A percentile compares a stretch with the other conserved stretches of the same genome.
phyloP scores from a whole-genome alignment of 35 echinoderm and acorn worm species.

The Eucidaris tribuloides region DNA sequence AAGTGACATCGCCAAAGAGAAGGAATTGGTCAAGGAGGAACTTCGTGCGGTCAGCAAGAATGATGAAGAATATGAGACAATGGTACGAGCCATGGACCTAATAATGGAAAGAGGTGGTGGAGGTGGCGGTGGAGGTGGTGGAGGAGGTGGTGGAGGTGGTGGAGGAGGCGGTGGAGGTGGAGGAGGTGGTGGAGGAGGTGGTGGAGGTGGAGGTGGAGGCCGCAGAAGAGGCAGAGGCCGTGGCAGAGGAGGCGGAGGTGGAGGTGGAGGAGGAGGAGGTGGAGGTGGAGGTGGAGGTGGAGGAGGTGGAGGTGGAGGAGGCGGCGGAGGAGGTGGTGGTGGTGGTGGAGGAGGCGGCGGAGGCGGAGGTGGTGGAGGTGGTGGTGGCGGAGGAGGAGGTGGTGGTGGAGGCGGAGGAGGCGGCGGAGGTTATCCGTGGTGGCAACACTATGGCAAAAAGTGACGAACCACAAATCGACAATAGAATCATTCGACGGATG shows the following conservation, averaged over 20 bases:
- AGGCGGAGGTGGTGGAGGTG: not conserved
- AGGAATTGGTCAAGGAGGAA: too few species aligned
- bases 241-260: not conserved
- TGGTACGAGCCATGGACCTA: too few species aligned
- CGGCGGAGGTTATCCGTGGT: too few species aligned
- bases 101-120: not conserved
- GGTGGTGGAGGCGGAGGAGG: not conserved
- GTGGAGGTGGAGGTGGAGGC: too few species aligned
- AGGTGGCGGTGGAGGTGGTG: not conserved
- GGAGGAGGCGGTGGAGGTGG: not conserved
- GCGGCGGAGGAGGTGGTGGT: not conserved
- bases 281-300: not conserved
- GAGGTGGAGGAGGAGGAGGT: not conserved
- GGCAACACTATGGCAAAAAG: too few species aligned
- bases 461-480: too few species aligned
- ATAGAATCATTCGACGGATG: too few species aligned
- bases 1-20: too few species aligned
- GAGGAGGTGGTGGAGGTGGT: not conserved
- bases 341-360: not conserved
- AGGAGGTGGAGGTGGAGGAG: not conserved
- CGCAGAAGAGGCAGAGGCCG: not conserved
- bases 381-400: not conserved
- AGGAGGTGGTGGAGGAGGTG: not conserved
- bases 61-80: too few species aligned
- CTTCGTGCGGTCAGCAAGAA: too few species aligned